phyloP scores from a whole-genome alignment of 2,113 vertebrate genomes.

The Brevimyrus niger region DNA sequence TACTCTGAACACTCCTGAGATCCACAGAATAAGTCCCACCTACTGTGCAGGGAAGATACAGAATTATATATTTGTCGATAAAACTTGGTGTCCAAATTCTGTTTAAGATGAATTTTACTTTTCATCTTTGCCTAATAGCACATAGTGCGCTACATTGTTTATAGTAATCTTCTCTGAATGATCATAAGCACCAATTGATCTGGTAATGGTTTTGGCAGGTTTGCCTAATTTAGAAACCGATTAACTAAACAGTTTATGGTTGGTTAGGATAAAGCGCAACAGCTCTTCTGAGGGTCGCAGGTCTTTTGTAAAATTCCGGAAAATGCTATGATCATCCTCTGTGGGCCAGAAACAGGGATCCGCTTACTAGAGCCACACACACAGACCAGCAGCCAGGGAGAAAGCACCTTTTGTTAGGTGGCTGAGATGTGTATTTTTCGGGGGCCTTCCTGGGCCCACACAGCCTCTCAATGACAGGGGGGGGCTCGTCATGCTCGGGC shows the following conservation, averaged over 20 bases:
- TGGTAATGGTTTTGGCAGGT: not conserved
- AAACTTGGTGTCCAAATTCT: not conserved
- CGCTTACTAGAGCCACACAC: not conserved
- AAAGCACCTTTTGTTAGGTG: conserved; percentile 25
- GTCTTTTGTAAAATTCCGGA: not conserved
- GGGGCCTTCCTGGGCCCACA: not conserved
- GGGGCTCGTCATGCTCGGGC: conserved; percentile 22
- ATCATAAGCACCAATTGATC: not conserved
- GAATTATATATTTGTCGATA: not conserved
- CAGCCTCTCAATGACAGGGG: not conserved
- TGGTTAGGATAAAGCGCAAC: not conserved
- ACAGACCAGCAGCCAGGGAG: not conserved
- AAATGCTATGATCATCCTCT: not conserved
- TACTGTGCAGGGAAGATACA: not conserved
- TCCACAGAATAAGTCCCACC: not conserved
- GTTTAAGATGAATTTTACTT: not conserved
- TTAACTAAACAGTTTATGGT: not conserved
- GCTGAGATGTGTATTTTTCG: conserved; percentile 1
- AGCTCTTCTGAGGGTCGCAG: not conserved
- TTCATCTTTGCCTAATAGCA: not conserved
- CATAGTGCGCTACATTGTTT: not conserved
- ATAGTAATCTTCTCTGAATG: not conserved
- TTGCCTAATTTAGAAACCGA: not conserved
- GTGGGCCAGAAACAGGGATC: not conserved
- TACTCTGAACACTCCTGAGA: not conserved